These are phyloP conservation scores for Varecia variegata DNA, from an alignment of 2,797 vertebrate species.

Conservation along the genomic window DNA sequence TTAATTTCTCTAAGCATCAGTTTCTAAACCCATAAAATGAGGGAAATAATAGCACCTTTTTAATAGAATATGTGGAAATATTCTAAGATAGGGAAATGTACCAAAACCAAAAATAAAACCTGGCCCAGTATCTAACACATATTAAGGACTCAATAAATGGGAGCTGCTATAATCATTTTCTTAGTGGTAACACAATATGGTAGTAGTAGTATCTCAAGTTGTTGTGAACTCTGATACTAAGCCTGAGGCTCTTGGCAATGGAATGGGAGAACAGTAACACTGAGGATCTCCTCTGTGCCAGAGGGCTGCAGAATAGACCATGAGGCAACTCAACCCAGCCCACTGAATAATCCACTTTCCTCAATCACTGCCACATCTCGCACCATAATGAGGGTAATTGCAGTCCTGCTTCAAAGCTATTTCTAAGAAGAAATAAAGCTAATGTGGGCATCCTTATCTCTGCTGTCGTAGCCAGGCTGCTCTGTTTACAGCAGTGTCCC, in stretches of 20 bases:
- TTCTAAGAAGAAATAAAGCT: neutral
- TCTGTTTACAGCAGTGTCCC: neutral
- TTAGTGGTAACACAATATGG: neutral
- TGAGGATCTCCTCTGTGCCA: neutral
- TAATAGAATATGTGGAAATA: neutral
- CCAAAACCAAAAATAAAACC: neutral
- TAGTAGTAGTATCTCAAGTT: neutral
- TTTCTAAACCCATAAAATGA: neutral
- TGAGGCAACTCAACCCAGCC: neutral
- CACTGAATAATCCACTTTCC: neutral
- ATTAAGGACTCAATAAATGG: neutral
- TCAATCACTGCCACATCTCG: neutral
- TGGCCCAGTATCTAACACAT: neutral
- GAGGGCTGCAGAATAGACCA: neutral
- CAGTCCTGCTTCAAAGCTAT: neutral
- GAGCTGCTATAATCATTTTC: neutral
- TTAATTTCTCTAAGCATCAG: neutral
- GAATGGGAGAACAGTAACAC: neutral
- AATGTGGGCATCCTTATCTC: neutral
- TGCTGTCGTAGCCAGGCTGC: neutral
- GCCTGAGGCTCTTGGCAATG: neutral
- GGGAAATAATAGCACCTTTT: neutral
- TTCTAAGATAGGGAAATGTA: neutral
- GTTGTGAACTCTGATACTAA: neutral
- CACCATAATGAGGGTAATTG: neutral